Evolutionary conservation across 2,888 invertebrate species (phyloP).

Genomic region (Caenorhabditis sulstoni): DNA sequence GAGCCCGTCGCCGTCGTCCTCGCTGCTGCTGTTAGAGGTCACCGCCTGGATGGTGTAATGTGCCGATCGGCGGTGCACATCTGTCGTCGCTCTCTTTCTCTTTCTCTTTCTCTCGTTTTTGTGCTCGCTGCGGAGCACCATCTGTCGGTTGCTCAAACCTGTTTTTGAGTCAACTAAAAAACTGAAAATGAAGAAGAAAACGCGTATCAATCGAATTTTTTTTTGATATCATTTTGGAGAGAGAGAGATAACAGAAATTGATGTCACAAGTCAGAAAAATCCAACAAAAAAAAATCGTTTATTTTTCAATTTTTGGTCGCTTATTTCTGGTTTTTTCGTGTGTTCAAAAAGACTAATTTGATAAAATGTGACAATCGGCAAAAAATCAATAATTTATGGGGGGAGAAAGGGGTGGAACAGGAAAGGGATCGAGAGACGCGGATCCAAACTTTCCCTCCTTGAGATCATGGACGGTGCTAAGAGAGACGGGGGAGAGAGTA

Average conservation of each 20-base stretch:
- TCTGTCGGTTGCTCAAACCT: no score
- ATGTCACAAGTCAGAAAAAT: not conserved
- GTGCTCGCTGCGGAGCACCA: no score
- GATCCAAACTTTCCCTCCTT: constrained; percentile 6
- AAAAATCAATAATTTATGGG: not conserved
- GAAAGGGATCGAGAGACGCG: not conserved
- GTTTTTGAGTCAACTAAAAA: no score
- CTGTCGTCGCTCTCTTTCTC: no score
- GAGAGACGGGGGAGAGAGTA: no score
- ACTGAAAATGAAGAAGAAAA: no score
- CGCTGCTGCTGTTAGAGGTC: no score
- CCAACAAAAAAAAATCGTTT: not conserved
- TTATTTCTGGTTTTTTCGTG: not conserved
- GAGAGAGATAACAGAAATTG: not conserved
- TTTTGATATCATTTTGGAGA: not conserved
- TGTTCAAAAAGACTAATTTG: not conserved
- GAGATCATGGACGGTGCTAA: constrained; percentile 1
- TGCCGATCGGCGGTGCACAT: no score
- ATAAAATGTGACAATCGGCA: not conserved
- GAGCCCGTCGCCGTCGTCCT: no score
- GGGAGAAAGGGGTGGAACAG: constrained; percentile 2
- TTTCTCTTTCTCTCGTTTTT: no score
- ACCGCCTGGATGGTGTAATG: no score
- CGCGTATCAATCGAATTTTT: not conserved
- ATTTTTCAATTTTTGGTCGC: not conserved